A percentile compares a stretch with the other conserved stretches of the same genome.
Conservation (phyloP, 2,888 invertebrate genomes). For the Sminthurides aquaticus region DNA sequence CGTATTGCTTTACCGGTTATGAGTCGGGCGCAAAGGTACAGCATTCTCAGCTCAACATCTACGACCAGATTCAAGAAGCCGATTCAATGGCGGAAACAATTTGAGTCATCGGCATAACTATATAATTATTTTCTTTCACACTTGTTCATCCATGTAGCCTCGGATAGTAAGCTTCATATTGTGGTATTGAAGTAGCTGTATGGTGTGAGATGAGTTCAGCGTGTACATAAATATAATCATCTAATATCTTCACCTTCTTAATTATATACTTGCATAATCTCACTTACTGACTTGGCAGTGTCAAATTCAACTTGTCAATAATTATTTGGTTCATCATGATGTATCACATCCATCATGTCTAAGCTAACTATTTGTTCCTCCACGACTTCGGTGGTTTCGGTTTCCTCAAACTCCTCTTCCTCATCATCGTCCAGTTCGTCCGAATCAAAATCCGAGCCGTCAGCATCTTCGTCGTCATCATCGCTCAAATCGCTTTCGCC, state of each 20-base stretch:
- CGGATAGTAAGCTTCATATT: background rate
- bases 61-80: too few relatives aligned
- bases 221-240: background rate
- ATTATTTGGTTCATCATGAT: background rate
- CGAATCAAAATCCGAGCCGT: constrained; percentile 5
- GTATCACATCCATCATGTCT: constrained; percentile 2
- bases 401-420: background rate
- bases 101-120: too few relatives aligned
- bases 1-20: too few relatives aligned
- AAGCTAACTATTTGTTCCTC: constrained; percentile 14
- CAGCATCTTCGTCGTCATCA: constrained; percentile 1
- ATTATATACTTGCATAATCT: background rate
- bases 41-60: too few relatives aligned
- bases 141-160: background rate
- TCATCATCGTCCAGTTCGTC: background rate
- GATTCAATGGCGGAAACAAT: too few relatives aligned
- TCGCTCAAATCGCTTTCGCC: background rate
- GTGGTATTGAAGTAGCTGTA: background rate
- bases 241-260: background rate
- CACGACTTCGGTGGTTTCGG: constrained; percentile 7
- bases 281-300: background rate
- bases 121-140: too few relatives aligned
- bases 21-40: too few relatives aligned
- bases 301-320: background rate
- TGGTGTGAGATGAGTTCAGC: background rate